These are phyloP conservation scores for Pogonomyrmex californicus DNA, from an alignment of 1,140 invertebrate species.

Conservation along the genomic window DNA sequence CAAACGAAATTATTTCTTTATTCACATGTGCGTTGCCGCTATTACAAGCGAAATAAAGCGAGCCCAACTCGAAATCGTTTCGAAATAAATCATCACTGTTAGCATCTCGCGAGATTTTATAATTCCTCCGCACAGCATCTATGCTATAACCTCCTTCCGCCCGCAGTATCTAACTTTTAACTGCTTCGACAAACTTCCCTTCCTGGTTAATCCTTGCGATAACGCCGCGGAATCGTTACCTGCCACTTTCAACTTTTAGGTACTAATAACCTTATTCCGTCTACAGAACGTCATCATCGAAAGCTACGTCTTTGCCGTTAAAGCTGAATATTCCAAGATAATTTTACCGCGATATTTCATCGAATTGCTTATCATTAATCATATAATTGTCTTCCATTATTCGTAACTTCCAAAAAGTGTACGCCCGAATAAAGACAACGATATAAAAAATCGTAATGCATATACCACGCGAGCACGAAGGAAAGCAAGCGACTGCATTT, in stretches of 20 bases:
- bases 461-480: neutral
- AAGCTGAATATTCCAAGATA: neutral
- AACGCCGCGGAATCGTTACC: slow-evolving; percentile 64
- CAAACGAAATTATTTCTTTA: slow-evolving; percentile 30
- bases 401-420: neutral
- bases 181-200: slow-evolving; percentile 66
- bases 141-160: slow-evolving; percentile 18
- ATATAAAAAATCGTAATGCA: slow-evolving; percentile 24
- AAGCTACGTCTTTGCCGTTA: slow-evolving; percentile 14
- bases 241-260: slow-evolving; percentile 46
- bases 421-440: neutral
- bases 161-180: slow-evolving; percentile 70
- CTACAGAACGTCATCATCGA: slow-evolving; percentile 44
- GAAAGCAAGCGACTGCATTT: slow-evolving; percentile 52
- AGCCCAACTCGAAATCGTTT: slow-evolving; percentile 51
- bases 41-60: slow-evolving; percentile 55
- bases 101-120: slow-evolving; percentile 66
- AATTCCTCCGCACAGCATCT: slow-evolving; percentile 4
- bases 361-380: neutral
- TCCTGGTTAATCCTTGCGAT: slow-evolving; percentile 58
- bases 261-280: slow-evolving; percentile 56
- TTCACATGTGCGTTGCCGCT: neutral
- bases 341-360: slow-evolving; percentile 6
- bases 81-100: slow-evolving; percentile 64
- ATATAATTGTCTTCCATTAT: neutral